phyloP scores from a whole-genome alignment of 2,797 vertebrate species.

The Coregonus sp. region DNA sequence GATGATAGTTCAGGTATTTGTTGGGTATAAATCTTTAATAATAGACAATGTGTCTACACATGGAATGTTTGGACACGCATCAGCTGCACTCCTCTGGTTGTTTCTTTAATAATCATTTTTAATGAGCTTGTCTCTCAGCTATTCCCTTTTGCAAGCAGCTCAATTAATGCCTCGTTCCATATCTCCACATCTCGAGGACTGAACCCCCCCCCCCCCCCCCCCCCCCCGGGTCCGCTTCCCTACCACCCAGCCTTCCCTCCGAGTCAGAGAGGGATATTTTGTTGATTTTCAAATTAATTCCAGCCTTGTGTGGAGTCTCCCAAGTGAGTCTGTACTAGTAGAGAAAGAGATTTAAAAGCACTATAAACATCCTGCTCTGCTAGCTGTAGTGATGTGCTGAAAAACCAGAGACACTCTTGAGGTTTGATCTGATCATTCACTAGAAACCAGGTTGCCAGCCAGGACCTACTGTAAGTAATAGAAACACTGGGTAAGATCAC shows the following conservation, averaged over 20 bases:
- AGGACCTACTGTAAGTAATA: neutral
- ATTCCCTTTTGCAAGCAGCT: slow-evolving; percentile 61
- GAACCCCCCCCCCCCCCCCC: slow-evolving; percentile 34
- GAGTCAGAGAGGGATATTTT: slow-evolving; percentile 22
- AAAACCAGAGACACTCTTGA: neutral
- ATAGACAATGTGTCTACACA: neutral
- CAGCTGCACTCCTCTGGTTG: slow-evolving; percentile 64
- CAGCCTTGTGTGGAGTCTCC: slow-evolving; percentile 33
- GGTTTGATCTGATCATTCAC: slow-evolving; percentile 1
- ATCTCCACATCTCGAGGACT: slow-evolving; percentile 56
- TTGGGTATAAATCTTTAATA: neutral
- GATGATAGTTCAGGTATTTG: neutral
- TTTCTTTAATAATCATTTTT: slow-evolving; percentile 84
- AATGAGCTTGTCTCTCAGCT: slow-evolving; percentile 77
- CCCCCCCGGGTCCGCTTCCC: slow-evolving; percentile 19
- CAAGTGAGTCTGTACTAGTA: slow-evolving; percentile 23
- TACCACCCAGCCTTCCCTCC: slow-evolving; percentile 10
- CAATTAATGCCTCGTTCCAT: slow-evolving; percentile 62
- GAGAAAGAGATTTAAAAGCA: neutral
- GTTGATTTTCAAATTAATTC: slow-evolving; percentile 30
- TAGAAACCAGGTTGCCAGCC: neutral
- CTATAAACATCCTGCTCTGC: neutral
- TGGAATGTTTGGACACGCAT: slow-evolving; percentile 65
- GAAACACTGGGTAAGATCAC: slow-evolving; percentile 6
- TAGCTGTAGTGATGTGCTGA: neutral